Base-by-base conservation (phyloP, 2,888 invertebrate genomes). In the Eupeodes luniger region DNA sequence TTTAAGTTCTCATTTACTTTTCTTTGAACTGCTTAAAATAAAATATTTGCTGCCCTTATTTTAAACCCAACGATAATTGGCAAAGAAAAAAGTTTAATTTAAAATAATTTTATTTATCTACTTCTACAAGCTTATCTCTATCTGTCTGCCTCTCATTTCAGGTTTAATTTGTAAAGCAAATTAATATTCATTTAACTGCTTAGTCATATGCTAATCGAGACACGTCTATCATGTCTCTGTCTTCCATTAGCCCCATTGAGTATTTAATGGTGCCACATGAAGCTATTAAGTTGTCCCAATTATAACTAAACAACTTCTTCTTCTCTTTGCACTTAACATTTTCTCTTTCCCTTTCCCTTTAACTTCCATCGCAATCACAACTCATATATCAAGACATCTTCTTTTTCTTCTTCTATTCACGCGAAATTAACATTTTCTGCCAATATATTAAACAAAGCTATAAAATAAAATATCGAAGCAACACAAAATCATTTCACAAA, bases 381-480 rank as follows among this genome's bases (percentile, higher is more conserved):
- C 9, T 10, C 19, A 27, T 27, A 7, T 9, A 10, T n/a, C 11
- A 12, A 14, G 27, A 57, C 44, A 49, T 47, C 11, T 59, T 11
- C 9, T 27, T 19, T 2, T 19, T 3, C 27, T 27, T 27, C 27
- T 5, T 44, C 16, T 7, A 44, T 55, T 49, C 78, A 72, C 61
- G 69, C 55, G 34, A 4, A 62, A 53, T 69, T 27, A 80, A 55
- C 47, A 80, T 70, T 82, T 82, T 51, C 64, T 79, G 69, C 53
- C 76, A 80, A 83, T 64, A 51, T 14, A 69, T 70, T 44, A 74
- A 79, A 57, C 64, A 81, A 76, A 61, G 55, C 53, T 47, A 57
- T 84, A 88, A 80, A 61, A 59, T 27, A 27, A 27, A 27, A 27
- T 27, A 27, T n/a, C 6, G 9, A 59, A 69, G 14, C 14, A 10